Base-by-base conservation (phyloP, 2,113 vertebrate genomes). In the Lagopus muta region DNA sequence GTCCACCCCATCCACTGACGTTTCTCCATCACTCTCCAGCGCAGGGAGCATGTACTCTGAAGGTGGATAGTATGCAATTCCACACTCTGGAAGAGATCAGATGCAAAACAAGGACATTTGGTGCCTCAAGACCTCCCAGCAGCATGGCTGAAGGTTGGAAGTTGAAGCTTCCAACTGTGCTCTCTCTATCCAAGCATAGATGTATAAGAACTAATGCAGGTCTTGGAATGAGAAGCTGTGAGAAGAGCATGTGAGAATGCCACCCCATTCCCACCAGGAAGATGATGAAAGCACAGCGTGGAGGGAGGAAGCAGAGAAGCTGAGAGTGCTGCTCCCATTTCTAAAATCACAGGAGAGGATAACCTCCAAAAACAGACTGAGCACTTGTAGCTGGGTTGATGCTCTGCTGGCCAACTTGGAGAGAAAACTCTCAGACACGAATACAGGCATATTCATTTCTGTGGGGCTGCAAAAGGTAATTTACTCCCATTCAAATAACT, bases 61-160 rank as follows among this genome's bases (percentile, higher is more conserved):
- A 16, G 99, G 98, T 3, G 99, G 98, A 67, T 97, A 98, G 91
- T 99, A 99, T 0, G 98, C 97, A 62, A 99, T 97, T 18, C 99
- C 98, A 16, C 98, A 97, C 85, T 99, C 99, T 99, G 95, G 13
- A 94, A 96, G 93, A 82, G 30, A 96, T 2, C 40, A 87, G 48
- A 89, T 27, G 93, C 48, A 55, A 36, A 80, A n/a, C 16, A 72
- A 90, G 60, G 60, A 82, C 42, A 71, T 60, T 43, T 55, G 57
- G 25, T 43, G 74, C 19, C 89, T 82, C 20, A 27, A 82, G 34
- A 65, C 21, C 34, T 71, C 57, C 27, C 40, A 43, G 78, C 57
- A 87, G 52, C 14, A 0, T 1, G 8, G 60, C 43, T 4, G 2
- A 47, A 77, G 27, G 62, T 43, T 88, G 92, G 73, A 38, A 38